These are phyloP conservation scores for Odontothrips loti DNA, from an alignment of 2,888 invertebrate species.

Conservation along the genomic window DNA sequence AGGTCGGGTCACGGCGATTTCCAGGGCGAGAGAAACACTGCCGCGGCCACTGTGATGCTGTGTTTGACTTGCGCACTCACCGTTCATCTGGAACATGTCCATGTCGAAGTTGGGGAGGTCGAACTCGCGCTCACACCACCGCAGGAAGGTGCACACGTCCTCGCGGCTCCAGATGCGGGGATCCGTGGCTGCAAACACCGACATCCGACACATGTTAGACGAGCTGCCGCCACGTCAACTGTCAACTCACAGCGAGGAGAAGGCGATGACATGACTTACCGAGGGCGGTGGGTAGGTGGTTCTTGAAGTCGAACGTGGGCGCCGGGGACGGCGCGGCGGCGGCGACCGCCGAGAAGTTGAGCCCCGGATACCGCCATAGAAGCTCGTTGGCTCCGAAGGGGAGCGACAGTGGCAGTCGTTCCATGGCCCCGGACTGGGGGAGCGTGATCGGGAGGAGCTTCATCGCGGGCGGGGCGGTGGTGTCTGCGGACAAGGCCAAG, in stretches of 20 bases:
- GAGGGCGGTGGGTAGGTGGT: slow-evolving; percentile 75
- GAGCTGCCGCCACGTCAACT: background rate
- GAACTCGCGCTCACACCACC: slow-evolving; percentile 89
- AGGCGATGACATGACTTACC: slow-evolving; percentile 44
- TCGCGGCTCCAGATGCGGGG: slow-evolving; percentile 87
- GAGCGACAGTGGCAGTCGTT: slow-evolving; percentile 69
- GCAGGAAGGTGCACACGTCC: slow-evolving; percentile 79
- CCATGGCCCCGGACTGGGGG: slow-evolving; percentile 56
- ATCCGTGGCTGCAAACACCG: slow-evolving; percentile 61
- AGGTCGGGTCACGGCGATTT: background rate
- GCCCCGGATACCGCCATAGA: slow-evolving; percentile 77
- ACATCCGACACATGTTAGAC: background rate
- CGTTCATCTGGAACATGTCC: slow-evolving; percentile 95
- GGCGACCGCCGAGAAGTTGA: slow-evolving; percentile 58
- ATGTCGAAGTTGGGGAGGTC: slow-evolving; percentile 86
- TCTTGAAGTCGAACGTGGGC: slow-evolving; percentile 76
- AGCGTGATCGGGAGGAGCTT: slow-evolving; percentile 54
- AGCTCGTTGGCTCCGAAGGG: slow-evolving; percentile 76
- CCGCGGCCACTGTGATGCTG: too few relatives aligned
- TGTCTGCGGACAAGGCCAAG: background rate
- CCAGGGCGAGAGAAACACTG: too few relatives aligned
- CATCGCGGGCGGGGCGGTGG: slow-evolving; percentile 44
- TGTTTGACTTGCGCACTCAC: slow-evolving; percentile 54
- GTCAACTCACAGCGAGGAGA: background rate
- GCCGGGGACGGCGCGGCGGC: slow-evolving; percentile 47